Base-by-base conservation (phyloP, 2,113 vertebrate genomes). In the Cryptomyrus ogoouensis region DNA sequence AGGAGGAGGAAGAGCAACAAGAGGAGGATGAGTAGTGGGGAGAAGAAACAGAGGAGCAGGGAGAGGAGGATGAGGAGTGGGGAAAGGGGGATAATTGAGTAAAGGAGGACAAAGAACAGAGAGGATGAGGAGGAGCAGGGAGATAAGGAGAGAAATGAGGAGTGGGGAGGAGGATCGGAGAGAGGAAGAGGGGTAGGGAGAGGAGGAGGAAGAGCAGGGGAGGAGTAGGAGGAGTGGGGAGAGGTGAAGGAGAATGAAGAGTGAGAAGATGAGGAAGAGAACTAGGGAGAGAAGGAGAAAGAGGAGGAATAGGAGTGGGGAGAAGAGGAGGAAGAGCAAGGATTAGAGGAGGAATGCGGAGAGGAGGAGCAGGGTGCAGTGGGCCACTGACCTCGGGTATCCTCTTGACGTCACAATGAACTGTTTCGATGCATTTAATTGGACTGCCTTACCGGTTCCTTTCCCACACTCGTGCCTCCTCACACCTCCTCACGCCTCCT, bases 391-490 rank as follows among this genome's bases (percentile, higher is more conserved):
- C 10, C 5, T 39, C 0, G 35, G 35, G 35, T 21, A 19, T 15
- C 74, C 15, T 80, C 35, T 19, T 39, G 35, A 39, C 8, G 74
- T 80, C 35, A 80, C 13, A 74, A 74, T 31, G 66, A 74, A 15
- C 66, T 35, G 31, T 77, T 77, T 17, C 8, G 13, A 27, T 35
- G 31, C 66, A 74, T 74, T 13, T 31, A 4, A 74, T 35, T 74
- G 13, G 62, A 70, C 62, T 70, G 62, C n/a, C n/a, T 31, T 70
- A 27, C 70, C 31, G 1, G 1, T 39, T 77, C 27, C 27, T 74
- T 42, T 77, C 90, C 53, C 85, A 88, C 89, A 90, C 17, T 85
- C 1, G 47, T 58, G 49, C 24, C 17, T n/a, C 44, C 62, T 77
- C n/a, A 77, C 53, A 66, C 56, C 5, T 53, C n/a, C 49, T 66